Conservation (phyloP, 1,140 invertebrate genomes). For the Grapholita molesta region DNA sequence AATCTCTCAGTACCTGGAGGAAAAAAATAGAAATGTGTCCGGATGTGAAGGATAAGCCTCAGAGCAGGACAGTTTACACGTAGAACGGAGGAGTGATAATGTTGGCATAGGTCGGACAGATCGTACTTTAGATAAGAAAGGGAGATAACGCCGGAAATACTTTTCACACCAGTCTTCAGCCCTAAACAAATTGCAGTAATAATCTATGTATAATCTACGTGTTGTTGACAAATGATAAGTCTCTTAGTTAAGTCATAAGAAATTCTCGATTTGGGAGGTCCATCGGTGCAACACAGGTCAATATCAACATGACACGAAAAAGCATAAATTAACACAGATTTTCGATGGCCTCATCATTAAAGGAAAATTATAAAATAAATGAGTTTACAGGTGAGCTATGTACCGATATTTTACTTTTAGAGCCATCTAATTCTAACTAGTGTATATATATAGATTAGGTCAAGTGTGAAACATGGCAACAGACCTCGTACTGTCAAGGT, state of each 20-base stretch:
- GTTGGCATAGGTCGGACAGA: constrained; percentile 61
- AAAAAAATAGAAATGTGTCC: constrained; percentile 30
- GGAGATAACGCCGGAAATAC: constrained; percentile 48
- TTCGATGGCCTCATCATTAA: no score
- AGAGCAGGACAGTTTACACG: constrained; percentile 50
- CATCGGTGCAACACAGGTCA: neutral
- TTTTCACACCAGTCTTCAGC: neutral
- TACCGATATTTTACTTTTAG: no score
- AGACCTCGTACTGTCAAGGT: no score
- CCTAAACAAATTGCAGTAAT: constrained; percentile 10
- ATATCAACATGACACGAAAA: no score
- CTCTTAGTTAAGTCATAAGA: neutral
- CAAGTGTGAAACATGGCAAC: no score
- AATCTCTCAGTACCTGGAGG: constrained; percentile 39
- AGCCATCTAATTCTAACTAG: no score
- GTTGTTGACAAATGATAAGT: neutral
- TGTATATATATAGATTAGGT: no score
- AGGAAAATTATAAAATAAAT: no score
- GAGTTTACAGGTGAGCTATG: no score
- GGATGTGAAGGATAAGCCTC: constrained; percentile 50
- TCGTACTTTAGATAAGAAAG: constrained; percentile 52
- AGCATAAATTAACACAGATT: no score
- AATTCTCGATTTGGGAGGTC: neutral
- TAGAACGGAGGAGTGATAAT: constrained; percentile 49
- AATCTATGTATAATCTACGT: neutral